Evolutionary conservation across 2,797 vertebrate genomes (phyloP), one percentile per base, ranked within the genome.

Genomic region (Gila robusta): DNA sequence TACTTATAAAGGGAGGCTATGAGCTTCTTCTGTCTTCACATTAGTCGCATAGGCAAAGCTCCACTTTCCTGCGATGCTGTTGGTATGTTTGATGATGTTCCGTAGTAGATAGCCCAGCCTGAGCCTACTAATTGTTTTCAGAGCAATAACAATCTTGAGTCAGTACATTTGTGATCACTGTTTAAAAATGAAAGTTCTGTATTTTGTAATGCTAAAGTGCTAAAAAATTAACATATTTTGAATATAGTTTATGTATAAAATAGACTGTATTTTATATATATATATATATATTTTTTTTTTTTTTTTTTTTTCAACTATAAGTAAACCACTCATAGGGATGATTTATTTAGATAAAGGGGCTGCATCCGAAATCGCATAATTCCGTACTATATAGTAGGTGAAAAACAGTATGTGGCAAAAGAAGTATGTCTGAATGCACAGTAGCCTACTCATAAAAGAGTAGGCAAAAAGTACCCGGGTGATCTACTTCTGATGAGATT

Each of bases 1-100:
- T 35, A 72, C 54, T 83, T 64, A 6, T 2, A 11, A 62, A 8
- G 7, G 4, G 59, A 73, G 39, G 66, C 26, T 83, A 7, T 54
- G 67, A 52, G 5, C 6, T 81, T 76, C 39, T 77, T 9, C 72
- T 66, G 66, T 54, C 37, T 81, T 72, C 32, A 73, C 21, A 84
- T 37, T 71, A 47, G 35, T 16, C 12, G 39, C 44, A 49, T 7
- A n/a, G 71, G 56, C n/a, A 35, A 79, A 81, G 89, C 83, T 90
- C 64, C 54, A 79, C 81, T 59, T 21, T 86, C 54, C 28, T 78
- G 41, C 39, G 14, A 6, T 76, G 17, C 5, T 79, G 7, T 26
- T 17, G 41, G 59, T 21, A 21, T 35, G 26, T 49, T 28, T 39
- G 2, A 39, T 76, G 56, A 62, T 49, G 16, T 66, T 83, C 28